Conservation (phyloP, 2,888 invertebrate species). For the Caenorhabditis zanzibari region DNA sequence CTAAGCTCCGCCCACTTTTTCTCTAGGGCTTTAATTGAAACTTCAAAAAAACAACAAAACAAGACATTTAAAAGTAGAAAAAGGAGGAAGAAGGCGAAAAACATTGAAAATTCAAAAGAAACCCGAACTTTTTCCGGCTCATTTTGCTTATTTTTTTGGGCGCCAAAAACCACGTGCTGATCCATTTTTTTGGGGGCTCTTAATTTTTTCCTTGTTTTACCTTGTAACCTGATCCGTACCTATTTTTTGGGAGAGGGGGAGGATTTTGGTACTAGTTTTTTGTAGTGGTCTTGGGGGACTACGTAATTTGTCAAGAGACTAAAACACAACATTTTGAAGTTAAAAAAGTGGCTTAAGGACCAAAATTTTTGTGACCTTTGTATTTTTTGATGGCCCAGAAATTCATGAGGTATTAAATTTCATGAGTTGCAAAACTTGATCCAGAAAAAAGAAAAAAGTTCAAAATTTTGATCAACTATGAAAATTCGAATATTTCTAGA, state of each 20-base stretch:
- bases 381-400: too few relatives aligned
- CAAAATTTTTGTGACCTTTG: too few relatives aligned
- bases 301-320: too few relatives aligned
- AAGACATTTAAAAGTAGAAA: background rate
- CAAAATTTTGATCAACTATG: too few relatives aligned
- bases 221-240: slow-evolving; percentile 31
- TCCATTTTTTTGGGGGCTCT: slow-evolving; percentile 2
- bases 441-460: too few relatives aligned
- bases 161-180: slow-evolving; percentile 31
- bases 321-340: too few relatives aligned
- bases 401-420: too few relatives aligned
- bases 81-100: too few relatives aligned
- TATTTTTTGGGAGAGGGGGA: background rate
- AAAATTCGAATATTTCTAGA: too few relatives aligned
- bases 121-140: background rate
- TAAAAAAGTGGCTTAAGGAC: too few relatives aligned
- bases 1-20: background rate
- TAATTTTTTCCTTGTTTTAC: background rate
- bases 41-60: background rate
- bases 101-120: slow-evolving; percentile 3
- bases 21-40: slow-evolving; percentile 4
- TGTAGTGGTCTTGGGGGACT: background rate
- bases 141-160: background rate
- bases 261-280: background rate
- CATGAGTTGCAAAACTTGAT: too few relatives aligned